Base-by-base conservation (phyloP, 2,113 vertebrate species). In the Pholis gunnellus region DNA sequence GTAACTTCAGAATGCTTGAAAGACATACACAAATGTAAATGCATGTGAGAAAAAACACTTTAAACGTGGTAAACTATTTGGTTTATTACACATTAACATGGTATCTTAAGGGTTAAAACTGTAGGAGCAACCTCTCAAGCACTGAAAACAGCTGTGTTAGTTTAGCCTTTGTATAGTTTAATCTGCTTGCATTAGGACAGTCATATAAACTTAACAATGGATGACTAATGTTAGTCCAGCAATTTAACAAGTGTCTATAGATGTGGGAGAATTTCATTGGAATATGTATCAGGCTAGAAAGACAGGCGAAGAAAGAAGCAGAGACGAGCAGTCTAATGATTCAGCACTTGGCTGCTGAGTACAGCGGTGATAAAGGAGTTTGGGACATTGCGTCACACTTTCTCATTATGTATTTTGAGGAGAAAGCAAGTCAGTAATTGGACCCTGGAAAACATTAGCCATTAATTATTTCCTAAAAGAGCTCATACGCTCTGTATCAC, bases 391-490 rank as follows among this genome's bases (percentile, higher is more conserved):
- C 29, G 60, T 85, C 81, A 88, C 78, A 78, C 81, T 82, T 82
- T 83, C 61, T 86, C 78, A 82, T 81, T 78, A 60, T 87, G 65
- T 54, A 81, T 80, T 91, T 91, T 85, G 59, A 73, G 65, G 65
- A 61, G 36, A 91, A 83, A 68, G 75, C 61, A 52, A 79, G 76
- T 54, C 72, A 59, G 64, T 92, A 89, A 92, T 86, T 85, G 79
- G 82, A 83, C 66, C 79, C 73, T 81, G 38, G 75, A 92, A 86
- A 91, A 91, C 81, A 89, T 89, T 89, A 78, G 72, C 61, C 68
- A 69, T 91, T 91, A 85, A 90, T 89, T 84, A 88, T 91, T 79
- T 72, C 67, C 67, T 76, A 82, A 88, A 87, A 75, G 60, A 68
- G 68, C 72, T 81, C 44, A 50, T 64, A 42, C 15, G n/a, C 79